Conservation (phyloP, 2,113 vertebrate species). For the Antechinus stuartii region DNA sequence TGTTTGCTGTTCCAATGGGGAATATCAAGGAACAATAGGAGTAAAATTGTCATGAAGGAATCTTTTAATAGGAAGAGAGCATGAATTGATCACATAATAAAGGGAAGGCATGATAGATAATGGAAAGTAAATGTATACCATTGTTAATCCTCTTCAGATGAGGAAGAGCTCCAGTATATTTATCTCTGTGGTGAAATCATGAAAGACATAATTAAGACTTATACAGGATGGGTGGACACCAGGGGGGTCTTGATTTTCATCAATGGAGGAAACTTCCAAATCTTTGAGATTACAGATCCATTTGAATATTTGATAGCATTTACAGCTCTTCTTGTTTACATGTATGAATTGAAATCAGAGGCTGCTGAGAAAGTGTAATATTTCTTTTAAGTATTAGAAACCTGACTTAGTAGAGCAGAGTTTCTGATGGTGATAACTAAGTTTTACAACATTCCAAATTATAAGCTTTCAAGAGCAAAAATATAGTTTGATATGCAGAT, state of each 20-base stretch:
- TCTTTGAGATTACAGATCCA: neutral
- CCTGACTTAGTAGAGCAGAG: too few species aligned
- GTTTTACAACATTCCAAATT: neutral
- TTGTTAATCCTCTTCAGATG: neutral
- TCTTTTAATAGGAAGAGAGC: neutral
- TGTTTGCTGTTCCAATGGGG: neutral
- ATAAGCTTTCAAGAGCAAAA: neutral
- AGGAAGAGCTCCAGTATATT: neutral
- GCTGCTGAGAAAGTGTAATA: conserved; percentile 10
- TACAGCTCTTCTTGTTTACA: neutral
- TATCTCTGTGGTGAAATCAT: neutral
- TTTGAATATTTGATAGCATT: neutral
- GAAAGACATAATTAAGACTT: neutral
- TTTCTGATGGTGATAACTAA: neutral
- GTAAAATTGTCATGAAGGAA: neutral
- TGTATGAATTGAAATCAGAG: neutral
- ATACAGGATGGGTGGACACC: neutral
- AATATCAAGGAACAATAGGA: neutral
- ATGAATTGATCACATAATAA: neutral
- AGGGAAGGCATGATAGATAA: neutral
- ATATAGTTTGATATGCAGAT: neutral
- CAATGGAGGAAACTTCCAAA: neutral
- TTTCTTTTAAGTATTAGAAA: neutral
- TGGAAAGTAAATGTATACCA: neutral
- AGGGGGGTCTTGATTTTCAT: neutral